A percentile compares a stretch with the other conserved stretches of the same genome.
These are phyloP conservation scores for Vesta saturnalis DNA, from an alignment of 2,888 invertebrate genomes.

Conservation along the genomic window DNA sequence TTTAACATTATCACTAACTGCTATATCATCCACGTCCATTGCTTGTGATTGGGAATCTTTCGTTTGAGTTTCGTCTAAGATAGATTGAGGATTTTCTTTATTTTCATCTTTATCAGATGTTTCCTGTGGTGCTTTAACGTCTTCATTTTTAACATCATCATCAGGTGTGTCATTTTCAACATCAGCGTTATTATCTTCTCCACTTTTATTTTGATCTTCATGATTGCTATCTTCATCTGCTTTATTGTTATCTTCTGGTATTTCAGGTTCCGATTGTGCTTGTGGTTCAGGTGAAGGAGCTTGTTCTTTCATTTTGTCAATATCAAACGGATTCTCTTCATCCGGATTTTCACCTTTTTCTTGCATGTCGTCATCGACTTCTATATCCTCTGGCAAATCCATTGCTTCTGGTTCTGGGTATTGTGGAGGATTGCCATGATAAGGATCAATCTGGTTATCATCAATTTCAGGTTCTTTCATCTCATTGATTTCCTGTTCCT, in stretches of 20 bases:
- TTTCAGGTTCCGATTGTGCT: not conserved
- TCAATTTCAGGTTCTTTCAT: constrained; percentile 83
- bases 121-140: not conserved
- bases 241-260: not conserved
- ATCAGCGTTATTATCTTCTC: constrained; percentile 57
- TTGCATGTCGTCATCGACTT: constrained; percentile 77
- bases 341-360: constrained; percentile 71
- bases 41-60: constrained; percentile 60
- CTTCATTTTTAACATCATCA: constrained; percentile 36
- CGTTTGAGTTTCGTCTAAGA: constrained; percentile 56
- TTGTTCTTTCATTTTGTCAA: constrained; percentile 77
- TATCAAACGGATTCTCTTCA: constrained; percentile 87
- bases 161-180: constrained; percentile 58
- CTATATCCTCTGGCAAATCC: constrained; percentile 88
- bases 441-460: constrained; percentile 84
- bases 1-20: constrained; percentile 65
- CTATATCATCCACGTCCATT: constrained; percentile 61
- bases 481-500: constrained; percentile 76
- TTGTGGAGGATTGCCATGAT: constrained; percentile 81
- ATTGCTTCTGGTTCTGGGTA: constrained; percentile 86
- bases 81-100: constrained; percentile 48
- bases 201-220: constrained; percentile 53
- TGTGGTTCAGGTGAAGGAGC: not conserved
- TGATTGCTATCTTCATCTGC: constrained; percentile 51
- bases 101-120: constrained; percentile 58